Base-by-base conservation (phyloP, 2,888 invertebrate genomes). In the Habroteleia sp. region DNA sequence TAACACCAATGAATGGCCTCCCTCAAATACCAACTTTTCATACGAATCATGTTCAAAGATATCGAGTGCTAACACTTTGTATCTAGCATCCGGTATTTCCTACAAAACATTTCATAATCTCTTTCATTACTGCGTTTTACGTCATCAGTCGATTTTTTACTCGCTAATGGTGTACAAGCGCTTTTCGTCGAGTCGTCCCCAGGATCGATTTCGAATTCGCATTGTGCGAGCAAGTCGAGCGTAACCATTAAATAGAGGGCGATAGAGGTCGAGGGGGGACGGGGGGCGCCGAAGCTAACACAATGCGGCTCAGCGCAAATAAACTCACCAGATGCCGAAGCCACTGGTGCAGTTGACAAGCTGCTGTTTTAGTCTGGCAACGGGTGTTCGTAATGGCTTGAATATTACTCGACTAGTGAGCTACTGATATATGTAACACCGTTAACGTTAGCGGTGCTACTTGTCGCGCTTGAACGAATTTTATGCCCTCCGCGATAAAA, bases 321-420 rank as follows among this genome's bases (percentile, higher is more conserved):
- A 71, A 66, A 76, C 71, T 71, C 44, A 52, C 37, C 71, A 65
- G 65, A 75, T 75, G 71, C 71, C 65, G 54, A 74, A 74, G 66
- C 74, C 58, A 60, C 54, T 48, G 71, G 69, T 33, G 35, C 56
- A 58, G 69, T 74, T 75, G 75, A 71, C 75, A 71, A 66, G 60
- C 74, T 39, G 69, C 39, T 60, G 52, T 60, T 52, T 14, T 56
- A 66, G 42, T 54, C 44, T 58, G 35, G 44, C 65, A 62, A 73
- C 66, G 60, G 60, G 58, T 66, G 73, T 52, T 66, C 16, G 52
- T 54, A 66, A 68, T 74, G 48, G 52, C 69, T 48, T 35, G 48
- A 37, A 65, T 73, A 65, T 73, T 73, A 27, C 65, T 60, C 60
- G 66, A 17, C 73, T 39, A 42, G 66, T 52, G 60, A 58, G 69